Evolutionary conservation across 2,113 vertebrate genomes (phyloP), one percentile per base, ranked within the genome.

Genomic region (Eulacestoma nigropectus): DNA sequence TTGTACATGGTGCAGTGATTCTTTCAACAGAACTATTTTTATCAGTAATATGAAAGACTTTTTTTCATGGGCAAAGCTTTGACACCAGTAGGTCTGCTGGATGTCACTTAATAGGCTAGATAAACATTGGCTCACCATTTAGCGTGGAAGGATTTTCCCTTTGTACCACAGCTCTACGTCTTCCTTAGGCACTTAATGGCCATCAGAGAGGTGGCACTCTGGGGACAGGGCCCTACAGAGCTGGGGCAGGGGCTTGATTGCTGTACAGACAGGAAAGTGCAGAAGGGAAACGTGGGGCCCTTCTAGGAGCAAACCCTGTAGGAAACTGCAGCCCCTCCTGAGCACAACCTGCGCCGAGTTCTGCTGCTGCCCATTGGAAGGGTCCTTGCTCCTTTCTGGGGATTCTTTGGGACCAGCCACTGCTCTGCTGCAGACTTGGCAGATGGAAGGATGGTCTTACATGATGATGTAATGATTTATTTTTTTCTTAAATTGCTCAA

Each of bases 61-160:
- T 89, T 75, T 97, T 96, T 94, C 96, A 94, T 32, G 83, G 92
- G 83, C 94, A 91, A 62, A 92, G 94, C 96, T 95, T 90, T 96
- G 94, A 96, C 89, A 97, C 80, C 89, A 91, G 6, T 94, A 96
- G 97, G 87, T 97, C 90, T 85, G 93, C 63, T 55, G 77, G 86
- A 59, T 3, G 53, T 95, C 94, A 87, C 91, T 84, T 96, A 97
- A 97, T 96, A 87, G 94, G 81, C 63, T n/a, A 84, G 95, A 96
- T 96, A 96, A 96, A 93, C 91, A 65, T 55, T 94, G 7, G 18
- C 69, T 91, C 76, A 23, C 79, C 86, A n/a, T 55, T 96, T 74
- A 87, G 79, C 2, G 37, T 27, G 62, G 90, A 94, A 94, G 89
- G 87, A 75, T 95, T 95, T 88, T 91, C 80, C 44, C 41, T 87